Evolutionary conservation across 2,113 vertebrate species (phyloP), one percentile per base, ranked within the genome.

Genomic region (Amia ocellicauda): DNA sequence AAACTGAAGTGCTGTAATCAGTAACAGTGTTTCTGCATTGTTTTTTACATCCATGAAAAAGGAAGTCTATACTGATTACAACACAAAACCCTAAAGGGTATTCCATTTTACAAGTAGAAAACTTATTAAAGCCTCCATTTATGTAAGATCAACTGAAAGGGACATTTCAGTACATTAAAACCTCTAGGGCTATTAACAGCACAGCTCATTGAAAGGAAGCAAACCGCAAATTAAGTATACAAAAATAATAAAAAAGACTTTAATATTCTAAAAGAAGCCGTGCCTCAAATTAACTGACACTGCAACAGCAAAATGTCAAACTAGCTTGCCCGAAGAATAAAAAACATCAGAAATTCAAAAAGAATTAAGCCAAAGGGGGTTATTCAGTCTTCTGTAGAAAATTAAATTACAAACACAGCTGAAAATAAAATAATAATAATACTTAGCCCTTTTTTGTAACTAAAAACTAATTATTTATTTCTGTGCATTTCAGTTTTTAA

Each of bases 251-350:
- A 36, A 36, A 36, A 36, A 36, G 11, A 36, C 31, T 1, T 36
- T 11, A 36, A 36, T 26, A 17, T n/a, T 27, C 17, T 20, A 42
- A 28, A 69, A 63, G 42, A 31, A 9, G 47, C 7, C 10, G 26
- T 24, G 20, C 24, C 27, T n/a, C 22, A 52, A 28, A 20, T 47
- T 29, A 16, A 24, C 17, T 14, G 45, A 45, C 13, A 28, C 29
- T 41, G 49, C 9, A 27, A 16, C 24, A 31, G 28, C 42, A 63
- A 49, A 56, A 57, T 23, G 5, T 69, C 67, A 69, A 14, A 57
- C 52, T n/a, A 51, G 17, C 23, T 51, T 41, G 28, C 24, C 45
- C 5, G 31, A 31, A 47, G 40, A 36, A 45, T 23, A 13, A 11
- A n/a, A 16, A 67, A 41, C 20, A 68, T n/a, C 17, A 41, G 65